Percentiles rank a stretch among this genome's conserved stretches.
Evolutionary conservation across 1,140 invertebrate genomes (phyloP).

Genomic region (Nomia melanderi): DNA sequence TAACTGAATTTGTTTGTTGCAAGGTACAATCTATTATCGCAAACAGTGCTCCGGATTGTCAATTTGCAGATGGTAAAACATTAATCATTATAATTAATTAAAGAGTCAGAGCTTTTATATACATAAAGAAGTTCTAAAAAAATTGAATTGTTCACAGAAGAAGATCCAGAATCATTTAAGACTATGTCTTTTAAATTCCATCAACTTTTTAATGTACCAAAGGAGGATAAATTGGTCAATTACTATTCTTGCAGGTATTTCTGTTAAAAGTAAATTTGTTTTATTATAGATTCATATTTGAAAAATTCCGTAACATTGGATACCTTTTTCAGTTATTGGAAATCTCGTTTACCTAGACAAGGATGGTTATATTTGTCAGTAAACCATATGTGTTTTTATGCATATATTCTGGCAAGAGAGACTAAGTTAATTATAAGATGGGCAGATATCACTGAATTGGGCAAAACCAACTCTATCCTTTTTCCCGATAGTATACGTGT

Average conservation of each 20-base stretch:
- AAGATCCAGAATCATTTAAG: slow-evolving; percentile 91
- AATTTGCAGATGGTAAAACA: slow-evolving; percentile 81
- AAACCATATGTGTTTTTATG: slow-evolving; percentile 97
- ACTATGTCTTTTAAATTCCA: slow-evolving; percentile 92
- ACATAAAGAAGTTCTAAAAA: not conserved
- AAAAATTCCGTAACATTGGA: slow-evolving; percentile 76
- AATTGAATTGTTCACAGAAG: slow-evolving; percentile 83
- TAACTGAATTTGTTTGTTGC: slow-evolving; percentile 96
- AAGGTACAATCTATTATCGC: slow-evolving; percentile 97
- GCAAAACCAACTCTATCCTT: slow-evolving; percentile 88
- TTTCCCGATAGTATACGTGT: slow-evolving; percentile 94
- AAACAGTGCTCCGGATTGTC: slow-evolving; percentile 79
- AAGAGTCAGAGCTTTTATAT: not conserved
- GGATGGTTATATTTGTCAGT: slow-evolving; percentile 98
- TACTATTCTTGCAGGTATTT: slow-evolving; percentile 94
- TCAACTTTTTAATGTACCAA: slow-evolving; percentile 93
- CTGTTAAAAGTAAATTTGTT: slow-evolving; percentile 41
- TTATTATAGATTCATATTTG: slow-evolving; percentile 34
- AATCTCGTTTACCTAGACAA: slow-evolving; percentile 94
- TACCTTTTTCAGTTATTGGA: slow-evolving; percentile 90
- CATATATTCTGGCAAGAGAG: slow-evolving; percentile 95
- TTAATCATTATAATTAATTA: slow-evolving; percentile 48
- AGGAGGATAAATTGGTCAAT: slow-evolving; percentile 97
- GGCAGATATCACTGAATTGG: slow-evolving; percentile 89
- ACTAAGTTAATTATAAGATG: slow-evolving; percentile 93